These are phyloP conservation scores for Apodemus agrarius DNA, from an alignment of 2,797 vertebrate genomes.

Conservation along the genomic window DNA sequence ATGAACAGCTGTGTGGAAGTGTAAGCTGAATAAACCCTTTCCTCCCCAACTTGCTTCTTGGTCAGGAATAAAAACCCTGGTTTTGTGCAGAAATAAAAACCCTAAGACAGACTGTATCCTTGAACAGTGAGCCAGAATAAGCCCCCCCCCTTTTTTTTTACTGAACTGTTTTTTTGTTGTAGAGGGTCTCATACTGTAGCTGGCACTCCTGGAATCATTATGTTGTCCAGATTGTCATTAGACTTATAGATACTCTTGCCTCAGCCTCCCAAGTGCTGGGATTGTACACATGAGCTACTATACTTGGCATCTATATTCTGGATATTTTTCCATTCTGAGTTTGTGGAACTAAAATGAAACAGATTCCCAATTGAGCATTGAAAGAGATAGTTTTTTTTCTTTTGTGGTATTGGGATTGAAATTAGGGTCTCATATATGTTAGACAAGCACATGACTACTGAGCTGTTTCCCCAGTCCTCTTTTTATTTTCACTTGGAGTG, in stretches of 20 bases:
- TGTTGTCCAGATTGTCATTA: not conserved
- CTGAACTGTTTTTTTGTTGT: not conserved
- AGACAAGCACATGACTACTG: too few species aligned
- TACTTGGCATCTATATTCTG: not conserved
- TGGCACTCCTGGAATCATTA: not conserved
- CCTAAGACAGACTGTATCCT: not conserved
- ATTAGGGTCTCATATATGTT: not conserved
- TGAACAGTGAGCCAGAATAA: not conserved
- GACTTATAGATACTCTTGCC: not conserved
- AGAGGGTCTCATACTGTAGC: not conserved
- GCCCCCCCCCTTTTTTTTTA: not conserved
- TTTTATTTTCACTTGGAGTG: not conserved
- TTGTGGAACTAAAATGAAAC: not conserved
- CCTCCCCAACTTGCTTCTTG: too few species aligned
- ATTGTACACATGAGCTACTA: not conserved
- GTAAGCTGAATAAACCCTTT: too few species aligned
- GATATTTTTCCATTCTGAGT: not conserved
- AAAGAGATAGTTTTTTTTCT: not conserved
- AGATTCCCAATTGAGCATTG: not conserved
- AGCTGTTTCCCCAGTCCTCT: not conserved
- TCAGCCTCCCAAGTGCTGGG: not conserved
- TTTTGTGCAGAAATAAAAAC: not conserved
- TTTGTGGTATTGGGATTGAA: not conserved
- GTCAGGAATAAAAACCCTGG: not conserved
- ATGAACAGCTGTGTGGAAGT: too few species aligned